phyloP scores from a whole-genome alignment of 2,113 vertebrate genomes.

The Acanthochromis polyacanthus region DNA sequence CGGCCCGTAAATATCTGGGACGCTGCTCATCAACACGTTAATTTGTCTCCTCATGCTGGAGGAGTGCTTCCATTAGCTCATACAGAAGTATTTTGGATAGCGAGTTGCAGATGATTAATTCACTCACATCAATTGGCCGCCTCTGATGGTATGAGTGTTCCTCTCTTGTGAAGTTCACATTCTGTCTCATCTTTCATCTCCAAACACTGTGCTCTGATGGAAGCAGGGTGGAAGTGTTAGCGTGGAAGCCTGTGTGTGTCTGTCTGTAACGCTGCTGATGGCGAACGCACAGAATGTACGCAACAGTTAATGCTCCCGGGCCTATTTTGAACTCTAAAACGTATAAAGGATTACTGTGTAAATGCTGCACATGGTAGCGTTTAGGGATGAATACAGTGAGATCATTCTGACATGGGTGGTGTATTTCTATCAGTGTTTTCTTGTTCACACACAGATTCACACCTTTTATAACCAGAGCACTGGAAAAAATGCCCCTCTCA shows the following conservation, averaged over 20 bases:
- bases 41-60: constrained; percentile 52
- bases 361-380: neutral
- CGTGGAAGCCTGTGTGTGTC: constrained; percentile 10
- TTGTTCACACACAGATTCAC: neutral
- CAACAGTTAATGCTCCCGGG: constrained; percentile 18
- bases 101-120: constrained; percentile 66
- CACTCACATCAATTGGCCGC: constrained; percentile 46
- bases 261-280: neutral
- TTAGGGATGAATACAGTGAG: neutral
- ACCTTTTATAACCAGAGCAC: no score
- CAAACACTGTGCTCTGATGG: constrained; percentile 32
- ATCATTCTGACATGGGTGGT: neutral
- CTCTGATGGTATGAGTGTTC: constrained; percentile 51
- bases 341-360: neutral
- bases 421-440: no score
- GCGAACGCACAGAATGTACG: constrained; percentile 36
- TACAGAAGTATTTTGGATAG: constrained; percentile 58
- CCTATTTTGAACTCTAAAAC: neutral
- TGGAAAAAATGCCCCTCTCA: no score
- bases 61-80: constrained; percentile 69
- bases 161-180: constrained; percentile 62
- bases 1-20: constrained; percentile 65
- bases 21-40: constrained; percentile 65
- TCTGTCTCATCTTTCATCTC: constrained; percentile 66
- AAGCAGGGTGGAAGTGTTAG: constrained; percentile 28